phyloP scores from a whole-genome alignment of 2,113 vertebrate genomes.

The Crotalus helleri region DNA sequence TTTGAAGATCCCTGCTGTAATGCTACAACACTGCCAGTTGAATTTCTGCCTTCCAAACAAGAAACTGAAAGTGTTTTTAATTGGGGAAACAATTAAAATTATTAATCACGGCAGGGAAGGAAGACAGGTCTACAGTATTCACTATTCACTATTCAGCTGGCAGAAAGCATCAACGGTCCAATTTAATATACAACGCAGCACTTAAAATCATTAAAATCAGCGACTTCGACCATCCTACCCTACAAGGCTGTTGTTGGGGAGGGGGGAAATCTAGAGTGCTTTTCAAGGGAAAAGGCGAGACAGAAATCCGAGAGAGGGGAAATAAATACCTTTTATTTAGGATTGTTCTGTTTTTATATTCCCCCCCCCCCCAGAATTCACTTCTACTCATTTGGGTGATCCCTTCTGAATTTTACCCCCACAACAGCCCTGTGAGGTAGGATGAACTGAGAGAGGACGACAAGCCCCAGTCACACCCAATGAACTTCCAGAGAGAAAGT shows the following conservation, averaged over 20 bases:
- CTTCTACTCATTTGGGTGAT: neutral
- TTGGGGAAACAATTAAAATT: neutral
- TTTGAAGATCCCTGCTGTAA: no score
- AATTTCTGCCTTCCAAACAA: neutral
- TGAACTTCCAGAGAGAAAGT: neutral
- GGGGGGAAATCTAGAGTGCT: neutral
- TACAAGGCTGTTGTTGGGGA: neutral
- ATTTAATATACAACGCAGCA: no score
- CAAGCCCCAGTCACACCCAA: neutral
- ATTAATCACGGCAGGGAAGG: neutral
- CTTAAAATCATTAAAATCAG: no score
- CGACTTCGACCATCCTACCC: neutral
- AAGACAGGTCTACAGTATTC: neutral
- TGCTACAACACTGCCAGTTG: neutral
- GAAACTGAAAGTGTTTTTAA: no score
- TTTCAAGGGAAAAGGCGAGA: neutral
- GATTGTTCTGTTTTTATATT: neutral
- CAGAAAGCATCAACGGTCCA: no score
- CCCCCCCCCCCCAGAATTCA: neutral
- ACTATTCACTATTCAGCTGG: no score
- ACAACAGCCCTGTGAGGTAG: neutral
- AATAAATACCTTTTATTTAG: neutral
- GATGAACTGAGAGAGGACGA: neutral
- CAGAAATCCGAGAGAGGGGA: neutral
- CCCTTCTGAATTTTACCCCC: neutral